These are phyloP conservation scores for Oryzias dopingdopingensis DNA, from an alignment of 2,797 vertebrate species.

Conservation along the genomic window DNA sequence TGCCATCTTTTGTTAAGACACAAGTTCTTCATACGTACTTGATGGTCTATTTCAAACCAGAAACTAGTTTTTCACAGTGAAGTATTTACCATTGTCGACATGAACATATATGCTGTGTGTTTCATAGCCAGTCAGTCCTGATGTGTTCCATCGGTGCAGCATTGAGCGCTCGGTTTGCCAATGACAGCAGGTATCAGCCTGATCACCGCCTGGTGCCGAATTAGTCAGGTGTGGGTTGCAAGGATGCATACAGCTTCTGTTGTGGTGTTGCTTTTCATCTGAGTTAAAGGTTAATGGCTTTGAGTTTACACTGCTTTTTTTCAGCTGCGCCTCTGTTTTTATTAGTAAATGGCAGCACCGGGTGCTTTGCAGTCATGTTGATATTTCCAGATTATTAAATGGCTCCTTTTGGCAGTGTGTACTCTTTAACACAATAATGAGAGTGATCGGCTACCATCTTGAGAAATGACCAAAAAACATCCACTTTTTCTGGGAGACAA, in stretches of 20 bases:
- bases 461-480: too few relatives aligned
- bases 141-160: background rate
- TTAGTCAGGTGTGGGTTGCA: slow-evolving; percentile 1
- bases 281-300: slow-evolving; percentile 10
- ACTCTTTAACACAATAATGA: too few relatives aligned
- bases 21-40: too few relatives aligned
- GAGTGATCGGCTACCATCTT: background rate
- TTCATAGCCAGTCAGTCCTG: background rate
- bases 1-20: too few relatives aligned
- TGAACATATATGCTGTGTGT: background rate
- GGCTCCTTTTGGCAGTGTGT: too few relatives aligned
- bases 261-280: slow-evolving; percentile 10
- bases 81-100: slow-evolving; percentile 1
- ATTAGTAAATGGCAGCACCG: background rate
- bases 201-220: background rate
- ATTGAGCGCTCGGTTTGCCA: background rate
- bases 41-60: background rate
- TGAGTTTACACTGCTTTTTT: slow-evolving; percentile 5
- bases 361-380: background rate
- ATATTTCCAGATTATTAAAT: background rate
- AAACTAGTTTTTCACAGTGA: background rate
- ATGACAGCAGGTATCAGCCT: background rate
- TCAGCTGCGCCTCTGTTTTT: background rate
- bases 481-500: too few relatives aligned
- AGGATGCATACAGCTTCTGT: slow-evolving; percentile 7